Evolutionary conservation across 2,113 vertebrate genomes (phyloP).

Genomic region (Pseudopipra pipra): DNA sequence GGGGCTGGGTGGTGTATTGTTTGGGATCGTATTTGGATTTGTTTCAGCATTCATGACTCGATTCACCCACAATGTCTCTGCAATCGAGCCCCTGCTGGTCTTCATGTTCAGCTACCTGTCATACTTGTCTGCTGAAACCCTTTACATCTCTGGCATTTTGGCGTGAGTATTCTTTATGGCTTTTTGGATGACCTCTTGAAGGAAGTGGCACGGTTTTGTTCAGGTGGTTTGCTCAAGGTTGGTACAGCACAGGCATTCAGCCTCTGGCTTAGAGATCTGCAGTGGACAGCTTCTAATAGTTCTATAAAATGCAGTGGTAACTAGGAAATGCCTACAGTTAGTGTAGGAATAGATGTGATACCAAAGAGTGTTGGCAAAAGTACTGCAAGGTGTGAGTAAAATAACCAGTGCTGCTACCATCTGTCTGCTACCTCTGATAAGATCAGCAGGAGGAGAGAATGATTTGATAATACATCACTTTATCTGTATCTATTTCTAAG

Average conservation of each 20-base stretch:
- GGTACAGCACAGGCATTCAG: neutral
- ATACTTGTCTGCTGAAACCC: conserved; percentile 90
- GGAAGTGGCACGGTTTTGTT: neutral
- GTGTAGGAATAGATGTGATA: neutral
- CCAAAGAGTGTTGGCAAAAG: neutral
- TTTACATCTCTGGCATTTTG: conserved; percentile 92
- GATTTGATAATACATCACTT: neutral
- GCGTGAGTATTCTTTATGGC: conserved; percentile 82
- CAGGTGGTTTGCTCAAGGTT: neutral
- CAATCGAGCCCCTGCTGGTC: conserved; percentile 93
- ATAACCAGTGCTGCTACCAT: neutral
- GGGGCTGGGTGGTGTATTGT: conserved; percentile 86
- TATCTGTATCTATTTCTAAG: neutral
- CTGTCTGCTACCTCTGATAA: neutral
- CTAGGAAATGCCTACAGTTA: neutral
- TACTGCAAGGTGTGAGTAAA: neutral
- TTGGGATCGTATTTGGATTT: conserved; percentile 90
- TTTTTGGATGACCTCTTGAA: neutral
- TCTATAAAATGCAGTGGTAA: neutral
- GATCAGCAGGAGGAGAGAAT: neutral
- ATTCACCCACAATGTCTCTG: conserved; percentile 87
- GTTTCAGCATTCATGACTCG: conserved; percentile 91
- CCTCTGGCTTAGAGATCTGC: neutral
- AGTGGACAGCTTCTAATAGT: neutral
- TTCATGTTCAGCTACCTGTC: conserved; percentile 98